These are phyloP conservation scores for Octodonta nipae DNA, from an alignment of 2,888 invertebrate species.

Conservation along the genomic window DNA sequence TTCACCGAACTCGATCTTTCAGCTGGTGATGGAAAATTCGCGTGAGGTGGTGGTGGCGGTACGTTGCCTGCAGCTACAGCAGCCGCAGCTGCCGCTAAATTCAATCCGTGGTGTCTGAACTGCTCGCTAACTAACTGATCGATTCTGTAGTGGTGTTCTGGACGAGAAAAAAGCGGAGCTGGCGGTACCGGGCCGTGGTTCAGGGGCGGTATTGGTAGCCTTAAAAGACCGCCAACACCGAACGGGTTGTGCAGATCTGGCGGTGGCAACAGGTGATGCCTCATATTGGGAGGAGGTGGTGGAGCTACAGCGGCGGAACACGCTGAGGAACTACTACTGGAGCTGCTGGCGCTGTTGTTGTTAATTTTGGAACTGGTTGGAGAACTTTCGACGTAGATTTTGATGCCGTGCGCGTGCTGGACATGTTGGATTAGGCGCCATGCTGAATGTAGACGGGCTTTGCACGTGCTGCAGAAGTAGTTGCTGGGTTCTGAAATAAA, in stretches of 20 bases:
- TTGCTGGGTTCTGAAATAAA: slow-evolving; percentile 73
- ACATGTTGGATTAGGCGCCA: slow-evolving; percentile 92
- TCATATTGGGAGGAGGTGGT: slow-evolving; percentile 47
- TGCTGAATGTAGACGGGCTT: slow-evolving; percentile 80
- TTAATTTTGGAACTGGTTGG: slow-evolving; percentile 33
- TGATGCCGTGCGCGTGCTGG: slow-evolving; percentile 84
- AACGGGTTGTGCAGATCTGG: slow-evolving; percentile 65
- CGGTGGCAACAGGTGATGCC: slow-evolving; percentile 57
- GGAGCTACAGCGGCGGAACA: slow-evolving; percentile 43
- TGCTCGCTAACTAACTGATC: slow-evolving; percentile 74
- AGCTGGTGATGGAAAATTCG: slow-evolving; percentile 49
- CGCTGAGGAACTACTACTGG: slow-evolving; percentile 40
- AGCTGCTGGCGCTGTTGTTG: slow-evolving; percentile 35
- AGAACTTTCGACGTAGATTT: slow-evolving; percentile 70
- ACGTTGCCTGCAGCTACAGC: slow-evolving; percentile 52
- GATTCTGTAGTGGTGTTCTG: slow-evolving; percentile 69
- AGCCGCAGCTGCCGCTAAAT: slow-evolving; percentile 62
- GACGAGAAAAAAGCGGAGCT: slow-evolving; percentile 61
- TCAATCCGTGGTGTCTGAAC: slow-evolving; percentile 66
- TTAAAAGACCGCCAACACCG: slow-evolving; percentile 55
- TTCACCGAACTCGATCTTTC: slow-evolving; percentile 43
- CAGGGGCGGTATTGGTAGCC: slow-evolving; percentile 62
- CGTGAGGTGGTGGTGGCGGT: slow-evolving; percentile 41
- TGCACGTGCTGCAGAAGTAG: slow-evolving; percentile 89
- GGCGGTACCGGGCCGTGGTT: slow-evolving; percentile 58